phyloP scores from a whole-genome alignment of 2,797 vertebrate species.

The Chaunax sp. region DNA sequence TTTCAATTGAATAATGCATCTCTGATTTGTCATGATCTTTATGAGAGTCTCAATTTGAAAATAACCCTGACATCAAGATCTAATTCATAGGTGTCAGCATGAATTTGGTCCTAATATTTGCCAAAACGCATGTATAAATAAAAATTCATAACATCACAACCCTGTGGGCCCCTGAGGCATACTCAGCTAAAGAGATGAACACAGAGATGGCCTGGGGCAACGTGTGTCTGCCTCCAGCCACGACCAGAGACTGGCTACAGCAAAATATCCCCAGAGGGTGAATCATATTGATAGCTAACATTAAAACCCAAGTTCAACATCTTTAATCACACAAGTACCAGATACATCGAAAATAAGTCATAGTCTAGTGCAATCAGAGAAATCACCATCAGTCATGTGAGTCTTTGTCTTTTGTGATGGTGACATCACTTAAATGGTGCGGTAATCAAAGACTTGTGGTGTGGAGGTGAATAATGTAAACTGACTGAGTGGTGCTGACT shows the following conservation, averaged over 20 bases:
- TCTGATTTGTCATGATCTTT: not conserved
- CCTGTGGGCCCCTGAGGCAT: constrained; percentile 30
- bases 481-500: not conserved
- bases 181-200: constrained; percentile 54
- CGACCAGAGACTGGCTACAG: constrained; percentile 45
- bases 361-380: constrained; percentile 15
- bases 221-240: constrained; percentile 62
- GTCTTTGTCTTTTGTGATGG: constrained; percentile 30
- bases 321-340: constrained; percentile 27
- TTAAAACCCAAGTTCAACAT: constrained; percentile 36
- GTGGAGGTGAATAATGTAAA: constrained; percentile 9
- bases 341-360: constrained; percentile 17
- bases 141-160: constrained; percentile 9
- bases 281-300: constrained; percentile 45
- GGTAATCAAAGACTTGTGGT: constrained; percentile 24
- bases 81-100: not conserved
- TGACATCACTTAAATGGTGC: not conserved
- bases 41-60: constrained; percentile 5
- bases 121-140: constrained; percentile 13
- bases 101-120: constrained; percentile 6
- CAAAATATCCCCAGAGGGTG: constrained; percentile 57
- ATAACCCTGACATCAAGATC: not conserved
- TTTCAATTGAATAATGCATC: not conserved
- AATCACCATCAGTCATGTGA: constrained; percentile 28
- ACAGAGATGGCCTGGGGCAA: constrained; percentile 50